Evolutionary conservation across 2,888 invertebrate genomes (phyloP).

Genomic region (Pyrgus malvae): DNA sequence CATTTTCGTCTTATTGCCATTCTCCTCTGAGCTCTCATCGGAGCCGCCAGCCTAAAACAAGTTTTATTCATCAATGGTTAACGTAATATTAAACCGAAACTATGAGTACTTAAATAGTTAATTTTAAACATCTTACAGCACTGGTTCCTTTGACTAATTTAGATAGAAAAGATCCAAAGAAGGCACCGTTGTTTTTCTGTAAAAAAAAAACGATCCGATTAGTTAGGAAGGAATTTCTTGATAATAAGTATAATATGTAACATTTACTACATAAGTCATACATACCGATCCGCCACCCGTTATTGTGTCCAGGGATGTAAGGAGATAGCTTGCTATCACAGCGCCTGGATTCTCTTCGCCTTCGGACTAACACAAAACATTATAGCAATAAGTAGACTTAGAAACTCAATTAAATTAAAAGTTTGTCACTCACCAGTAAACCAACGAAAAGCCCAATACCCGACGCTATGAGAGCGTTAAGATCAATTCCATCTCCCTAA

Average conservation of each 20-base stretch:
- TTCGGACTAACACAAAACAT: slow-evolving; percentile 56
- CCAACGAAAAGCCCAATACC: slow-evolving; percentile 71
- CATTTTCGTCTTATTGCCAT: slow-evolving; percentile 49
- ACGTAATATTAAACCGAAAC: background rate
- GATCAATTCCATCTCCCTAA: slow-evolving; percentile 73
- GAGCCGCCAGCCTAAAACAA: slow-evolving; percentile 54
- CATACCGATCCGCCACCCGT: slow-evolving; percentile 76
- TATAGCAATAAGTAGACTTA: background rate
- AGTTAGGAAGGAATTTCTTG: background rate
- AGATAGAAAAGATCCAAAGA: slow-evolving; percentile 69
- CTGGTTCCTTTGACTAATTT: slow-evolving; percentile 70
- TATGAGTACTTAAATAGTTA: background rate
- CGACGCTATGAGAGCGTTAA: slow-evolving; percentile 68
- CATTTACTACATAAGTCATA: slow-evolving; percentile 19
- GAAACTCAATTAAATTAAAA: no score
- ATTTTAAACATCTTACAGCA: slow-evolving; percentile 51
- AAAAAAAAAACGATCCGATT: slow-evolving; percentile 31
- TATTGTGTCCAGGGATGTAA: slow-evolving; percentile 69
- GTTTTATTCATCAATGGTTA: background rate
- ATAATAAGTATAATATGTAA: no score
- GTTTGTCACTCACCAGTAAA: slow-evolving; percentile 57
- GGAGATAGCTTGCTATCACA: slow-evolving; percentile 64
- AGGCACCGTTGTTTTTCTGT: slow-evolving; percentile 75
- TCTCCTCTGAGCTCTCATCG: slow-evolving; percentile 51
- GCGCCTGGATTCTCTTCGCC: slow-evolving; percentile 72